phyloP scores from a whole-genome alignment of 2,113 vertebrate species.

The Ochotona curzoniae region DNA sequence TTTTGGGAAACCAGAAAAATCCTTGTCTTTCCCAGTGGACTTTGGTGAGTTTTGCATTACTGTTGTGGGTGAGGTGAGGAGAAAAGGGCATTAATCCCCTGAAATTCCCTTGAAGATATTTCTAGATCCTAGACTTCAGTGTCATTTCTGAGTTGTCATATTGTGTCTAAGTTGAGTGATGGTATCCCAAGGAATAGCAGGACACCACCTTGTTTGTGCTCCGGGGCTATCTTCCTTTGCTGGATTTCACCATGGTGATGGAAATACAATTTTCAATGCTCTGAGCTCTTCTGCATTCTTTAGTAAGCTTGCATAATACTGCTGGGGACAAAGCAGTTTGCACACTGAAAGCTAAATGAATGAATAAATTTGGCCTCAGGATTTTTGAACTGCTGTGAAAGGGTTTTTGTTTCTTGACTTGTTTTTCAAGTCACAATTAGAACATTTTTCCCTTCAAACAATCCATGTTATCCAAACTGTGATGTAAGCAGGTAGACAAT shows the following conservation, averaged over 20 bases:
- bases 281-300: constrained; percentile 79
- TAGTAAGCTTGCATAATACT: constrained; percentile 81
- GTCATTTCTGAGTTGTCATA: constrained; percentile 67
- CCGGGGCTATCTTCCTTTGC: constrained; percentile 59
- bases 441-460: constrained; percentile 62
- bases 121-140: neutral
- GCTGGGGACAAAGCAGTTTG: constrained; percentile 78
- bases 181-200: constrained; percentile 51
- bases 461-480: constrained; percentile 62
- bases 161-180: constrained; percentile 73
- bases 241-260: constrained; percentile 85
- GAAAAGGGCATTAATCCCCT: neutral
- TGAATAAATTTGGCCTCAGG: constrained; percentile 83
- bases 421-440: constrained; percentile 74
- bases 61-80: neutral
- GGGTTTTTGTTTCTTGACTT: constrained; percentile 77
- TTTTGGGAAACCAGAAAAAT: neutral
- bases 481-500: constrained; percentile 57
- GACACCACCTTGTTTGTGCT: constrained; percentile 73
- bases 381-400: constrained; percentile 81
- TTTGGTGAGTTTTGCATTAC: neutral
- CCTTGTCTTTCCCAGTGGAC: neutral
- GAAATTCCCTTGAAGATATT: constrained; percentile 57
- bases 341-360: constrained; percentile 82
- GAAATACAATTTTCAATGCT: constrained; percentile 84